Evolutionary conservation across 2,888 invertebrate genomes (phyloP), one percentile per base, ranked within the genome.

Genomic region (Crematogaster levior): DNA sequence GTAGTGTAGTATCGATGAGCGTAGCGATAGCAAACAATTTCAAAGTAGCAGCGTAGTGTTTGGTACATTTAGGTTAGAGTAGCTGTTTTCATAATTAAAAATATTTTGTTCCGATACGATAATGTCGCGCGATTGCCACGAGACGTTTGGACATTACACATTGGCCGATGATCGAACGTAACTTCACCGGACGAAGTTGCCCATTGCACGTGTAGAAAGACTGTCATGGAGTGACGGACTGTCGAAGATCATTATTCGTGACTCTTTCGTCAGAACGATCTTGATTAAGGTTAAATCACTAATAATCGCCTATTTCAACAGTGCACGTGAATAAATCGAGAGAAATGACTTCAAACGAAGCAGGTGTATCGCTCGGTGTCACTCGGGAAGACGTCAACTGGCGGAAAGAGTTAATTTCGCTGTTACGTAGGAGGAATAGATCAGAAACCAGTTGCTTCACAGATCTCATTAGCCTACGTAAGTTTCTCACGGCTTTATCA

Each of bases 381-480:
- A 89, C 90, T 43, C 91, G 92, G 46, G 94, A 94, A 63, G 93
- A 95, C 40, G 92, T 91, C 84, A 95, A 95, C 90, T 98, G 97
- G 97, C 96, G 97, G 93, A 96, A 96, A 91, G 95, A 95, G 92
- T 96, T 98, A 92, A 95, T 97, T 90, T 95, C 95, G 91, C 96
- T 97, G 92, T 94, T 98, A 84, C 96, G 97, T 84, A 96, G 96
- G 84, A 96, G 98, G 92, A 97, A 98, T 94, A 97, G 96, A 94
- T 95, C 95, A 85, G 97, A 98, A 95, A 96, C 97, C 30, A 95
- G 96, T 84, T 96, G 97, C 91, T 98, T 97, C 94, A 96, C 97
- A 90, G 98, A 98, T 92, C 96, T 98, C 85, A 97, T 98, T 91
- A 95, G 96, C 89, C 97, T 97, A 95, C 98, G 98, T 98, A 96